Conservation (phyloP, 1,140 invertebrate species). For the Achroia grisella region DNA sequence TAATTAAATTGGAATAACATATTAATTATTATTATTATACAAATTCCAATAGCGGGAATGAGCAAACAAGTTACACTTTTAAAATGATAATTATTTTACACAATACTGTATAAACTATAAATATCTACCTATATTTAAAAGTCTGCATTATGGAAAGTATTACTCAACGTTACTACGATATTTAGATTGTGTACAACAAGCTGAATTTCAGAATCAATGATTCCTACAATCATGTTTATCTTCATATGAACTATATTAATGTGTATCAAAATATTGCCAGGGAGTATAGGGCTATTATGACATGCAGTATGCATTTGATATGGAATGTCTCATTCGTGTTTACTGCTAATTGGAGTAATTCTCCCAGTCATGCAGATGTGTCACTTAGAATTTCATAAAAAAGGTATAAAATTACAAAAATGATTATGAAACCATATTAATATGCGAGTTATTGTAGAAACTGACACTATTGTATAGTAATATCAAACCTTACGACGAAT, state of each 20-base stretch:
- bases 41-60: constrained; percentile 26
- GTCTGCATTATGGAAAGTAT: constrained; percentile 10
- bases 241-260: no score
- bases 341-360: constrained; percentile 49
- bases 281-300: no score
- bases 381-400: constrained; percentile 64
- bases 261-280: no score
- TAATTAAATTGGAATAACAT: constrained; percentile 46
- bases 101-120: background rate
- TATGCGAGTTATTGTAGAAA: constrained; percentile 45
- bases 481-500: constrained; percentile 60
- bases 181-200: no score
- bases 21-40: constrained; percentile 29
- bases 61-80: constrained; percentile 19
- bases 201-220: no score
- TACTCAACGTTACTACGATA: no score
- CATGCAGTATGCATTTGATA: constrained; percentile 43
- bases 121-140: constrained; percentile 10
- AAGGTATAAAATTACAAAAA: constrained; percentile 73
- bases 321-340: constrained; percentile 68
- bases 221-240: no score
- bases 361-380: constrained; percentile 50
- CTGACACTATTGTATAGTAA: constrained; percentile 54
- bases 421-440: constrained; percentile 54
- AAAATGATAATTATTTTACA: constrained; percentile 1